Evolutionary conservation across 2,797 vertebrate genomes (phyloP), one percentile per base, ranked within the genome.

Genomic region (Peromyscus aztecus): DNA sequence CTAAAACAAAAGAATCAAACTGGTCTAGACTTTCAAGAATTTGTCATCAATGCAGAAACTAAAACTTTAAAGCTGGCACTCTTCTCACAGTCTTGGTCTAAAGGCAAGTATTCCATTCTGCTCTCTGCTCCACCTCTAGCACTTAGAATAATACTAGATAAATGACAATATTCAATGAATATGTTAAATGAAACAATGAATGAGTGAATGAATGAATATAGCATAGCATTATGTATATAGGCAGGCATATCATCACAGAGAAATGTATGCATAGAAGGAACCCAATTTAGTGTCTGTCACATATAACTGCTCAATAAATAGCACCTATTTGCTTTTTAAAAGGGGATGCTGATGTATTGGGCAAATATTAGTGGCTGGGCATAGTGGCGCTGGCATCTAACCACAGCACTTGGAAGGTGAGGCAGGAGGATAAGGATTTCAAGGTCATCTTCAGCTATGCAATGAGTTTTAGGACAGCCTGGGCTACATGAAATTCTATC

Each of bases 101-200:
- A 14, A 88, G 10, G 16, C 6, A 80, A 63, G 29, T 29, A 49
- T 16, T 57, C 55, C 37, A 0, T 92, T 92, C 46, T 87, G 23
- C 17, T 96, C 24, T 71, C 8, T 91, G 4, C 27, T 83, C 0
- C 63, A 24, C 9, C 5, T 40, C 14, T 31, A 92, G 61, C 16
- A 96, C n/a, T 92, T 95, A 86, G 63, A 59, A 63, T 63, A 91
- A 94, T 19, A 24, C 14, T 52, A 82, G 23, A 5, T 24, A 80
- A 10, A 55, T 37, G 40, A 43, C 34, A 78, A 34, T 37, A 52
- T 29, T 83, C 24, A 69, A 89, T 80, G 43, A 37, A 65, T 16
- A 14, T 83, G 2, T 55, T 87, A 88, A 91, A 81, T 86, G 31
- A 96, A 94, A 19, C 37, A 95, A 43, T 75, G n/a, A 85, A 3